A percentile compares a stretch with the other conserved stretches of the same genome.
phyloP scores from a whole-genome alignment of 2,888 invertebrate species.

The Drosophila koepferae region DNA sequence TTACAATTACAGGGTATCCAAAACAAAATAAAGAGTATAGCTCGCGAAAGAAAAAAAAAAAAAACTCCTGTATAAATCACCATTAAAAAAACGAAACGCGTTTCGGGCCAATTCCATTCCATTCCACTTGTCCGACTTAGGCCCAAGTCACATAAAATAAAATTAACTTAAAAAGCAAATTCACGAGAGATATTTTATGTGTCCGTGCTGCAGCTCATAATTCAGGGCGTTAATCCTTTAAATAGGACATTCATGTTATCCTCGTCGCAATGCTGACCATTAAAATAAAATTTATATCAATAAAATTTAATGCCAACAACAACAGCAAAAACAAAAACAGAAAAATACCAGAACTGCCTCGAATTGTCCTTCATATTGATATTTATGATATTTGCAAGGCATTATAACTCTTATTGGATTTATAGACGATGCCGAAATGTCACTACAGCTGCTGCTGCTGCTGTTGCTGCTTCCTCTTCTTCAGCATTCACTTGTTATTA shows the following conservation, averaged over 20 bases:
- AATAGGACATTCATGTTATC: slow-evolving; percentile 85
- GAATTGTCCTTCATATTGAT: slow-evolving; percentile 73
- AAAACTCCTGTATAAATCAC: slow-evolving; percentile 67
- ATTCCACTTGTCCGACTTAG: not conserved
- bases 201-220: slow-evolving; percentile 68
- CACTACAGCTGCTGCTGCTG: slow-evolving; percentile 10
- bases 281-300: slow-evolving; percentile 82
- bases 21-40: not conserved
- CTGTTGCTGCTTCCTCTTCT: not conserved
- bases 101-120: slow-evolving; percentile 25
- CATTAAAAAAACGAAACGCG: slow-evolving; percentile 76
- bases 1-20: slow-evolving; percentile 38
- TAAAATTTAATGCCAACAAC: slow-evolving; percentile 66
- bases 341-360: slow-evolving; percentile 10
- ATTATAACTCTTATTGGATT: slow-evolving; percentile 78
- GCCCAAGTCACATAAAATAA: slow-evolving; percentile 82
- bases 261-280: slow-evolving; percentile 68
- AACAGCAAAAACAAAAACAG: slow-evolving; percentile 34
- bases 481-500: slow-evolving; percentile 7
- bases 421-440: slow-evolving; percentile 52
- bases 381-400: slow-evolving; percentile 79
- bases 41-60: not conserved
- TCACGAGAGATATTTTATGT: slow-evolving; percentile 79
- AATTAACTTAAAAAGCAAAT: slow-evolving; percentile 85
- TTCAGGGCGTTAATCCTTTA: slow-evolving; percentile 84